These are phyloP conservation scores for Habrosyne pyritoides DNA, from an alignment of 2,888 invertebrate species.

Conservation along the genomic window DNA sequence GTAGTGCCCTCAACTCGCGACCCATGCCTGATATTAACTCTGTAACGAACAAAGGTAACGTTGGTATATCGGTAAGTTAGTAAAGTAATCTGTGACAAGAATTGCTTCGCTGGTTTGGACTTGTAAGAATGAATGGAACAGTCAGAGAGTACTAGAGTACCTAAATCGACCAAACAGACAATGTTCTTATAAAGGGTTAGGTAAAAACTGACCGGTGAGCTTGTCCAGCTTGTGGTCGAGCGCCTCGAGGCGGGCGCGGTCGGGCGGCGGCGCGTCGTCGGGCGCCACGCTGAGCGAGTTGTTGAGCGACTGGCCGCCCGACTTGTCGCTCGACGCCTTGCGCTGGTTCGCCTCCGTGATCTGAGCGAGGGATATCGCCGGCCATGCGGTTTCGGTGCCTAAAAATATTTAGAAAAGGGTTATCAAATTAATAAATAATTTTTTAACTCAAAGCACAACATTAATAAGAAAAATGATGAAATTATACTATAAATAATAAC, in stretches of 20 bases:
- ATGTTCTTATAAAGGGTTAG: too few species aligned
- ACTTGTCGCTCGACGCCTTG: constrained; percentile 70
- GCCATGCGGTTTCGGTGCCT: constrained; percentile 73
- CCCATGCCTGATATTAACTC: constrained; percentile 77
- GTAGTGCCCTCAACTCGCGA: constrained; percentile 71
- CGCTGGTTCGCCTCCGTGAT: constrained; percentile 73
- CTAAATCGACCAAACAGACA: too few species aligned
- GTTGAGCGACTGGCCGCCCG: constrained; percentile 55
- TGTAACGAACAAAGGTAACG: constrained; percentile 36
- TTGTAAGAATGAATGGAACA: too few species aligned
- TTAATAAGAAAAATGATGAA: too few species aligned
- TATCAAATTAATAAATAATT: too few species aligned
- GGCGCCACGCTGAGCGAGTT: constrained; percentile 19
- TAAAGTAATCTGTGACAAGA: too few species aligned
- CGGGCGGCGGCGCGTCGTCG: constrained; percentile 18
- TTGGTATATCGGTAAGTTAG: too few species aligned
- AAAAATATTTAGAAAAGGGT: constrained; percentile 15
- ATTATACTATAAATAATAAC: too few species aligned
- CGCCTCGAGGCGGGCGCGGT: constrained; percentile 43
- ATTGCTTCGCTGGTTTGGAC: too few species aligned
- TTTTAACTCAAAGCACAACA: too few species aligned
- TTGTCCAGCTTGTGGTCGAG: constrained; percentile 68
- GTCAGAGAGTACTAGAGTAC: too few species aligned
- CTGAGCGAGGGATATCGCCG: constrained; percentile 73
- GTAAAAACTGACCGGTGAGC: constrained; percentile 52